A percentile compares a stretch with the other conserved stretches of the same genome.
Conservation (phyloP, 2,113 vertebrate genomes). For the Diadophis punctatus region DNA sequence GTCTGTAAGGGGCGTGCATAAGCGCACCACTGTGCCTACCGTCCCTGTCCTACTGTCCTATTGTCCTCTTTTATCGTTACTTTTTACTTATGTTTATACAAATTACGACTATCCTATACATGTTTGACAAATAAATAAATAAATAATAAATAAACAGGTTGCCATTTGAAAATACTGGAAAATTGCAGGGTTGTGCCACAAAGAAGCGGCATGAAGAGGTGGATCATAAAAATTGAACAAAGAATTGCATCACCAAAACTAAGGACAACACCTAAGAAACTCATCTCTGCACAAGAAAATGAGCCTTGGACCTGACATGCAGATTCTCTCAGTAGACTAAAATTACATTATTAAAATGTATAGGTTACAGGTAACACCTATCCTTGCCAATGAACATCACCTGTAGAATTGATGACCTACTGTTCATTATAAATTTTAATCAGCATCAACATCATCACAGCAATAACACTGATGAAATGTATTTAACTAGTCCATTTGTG, state of each 20-base stretch:
- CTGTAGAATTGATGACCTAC: neutral
- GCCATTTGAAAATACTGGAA: neutral
- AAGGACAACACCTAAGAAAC: neutral
- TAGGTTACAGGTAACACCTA: constrained; percentile 1
- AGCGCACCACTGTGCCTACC: too few relatives aligned
- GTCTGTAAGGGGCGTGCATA: too few relatives aligned
- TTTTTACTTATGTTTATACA: too few relatives aligned
- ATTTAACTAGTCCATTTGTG: neutral
- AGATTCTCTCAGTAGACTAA: neutral
- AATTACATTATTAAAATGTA: neutral
- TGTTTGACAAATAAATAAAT: too few relatives aligned
- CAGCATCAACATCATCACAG: neutral
- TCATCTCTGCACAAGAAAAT: neutral
- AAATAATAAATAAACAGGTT: too few relatives aligned
- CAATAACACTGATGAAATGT: neutral
- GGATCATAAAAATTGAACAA: constrained; percentile 1
- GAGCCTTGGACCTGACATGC: neutral
- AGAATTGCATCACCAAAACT: neutral
- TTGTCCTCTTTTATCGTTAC: too few relatives aligned
- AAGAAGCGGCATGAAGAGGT: neutral
- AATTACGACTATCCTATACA: too few relatives aligned
- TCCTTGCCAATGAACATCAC: neutral
- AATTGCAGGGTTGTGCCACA: constrained; percentile 11
- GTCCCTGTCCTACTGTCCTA: too few relatives aligned
- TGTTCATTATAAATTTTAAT: neutral